Conservation (phyloP, 2,888 invertebrate species). For the Eilema caniola region DNA sequence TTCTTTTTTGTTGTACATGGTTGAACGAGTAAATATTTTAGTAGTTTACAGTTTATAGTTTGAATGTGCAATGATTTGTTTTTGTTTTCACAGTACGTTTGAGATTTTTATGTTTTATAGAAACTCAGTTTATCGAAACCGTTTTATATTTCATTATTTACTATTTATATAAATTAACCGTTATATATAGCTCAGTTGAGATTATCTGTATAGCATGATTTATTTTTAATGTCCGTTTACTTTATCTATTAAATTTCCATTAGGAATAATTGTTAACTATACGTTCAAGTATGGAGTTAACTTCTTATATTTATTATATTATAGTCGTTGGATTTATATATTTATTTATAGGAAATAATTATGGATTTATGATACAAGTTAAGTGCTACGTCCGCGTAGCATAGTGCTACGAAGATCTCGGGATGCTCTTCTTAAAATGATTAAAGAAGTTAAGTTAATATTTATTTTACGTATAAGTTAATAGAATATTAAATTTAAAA, state of each 20-base stretch:
- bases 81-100: not conserved
- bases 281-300: not conserved
- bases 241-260: not conserved
- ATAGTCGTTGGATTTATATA: not conserved
- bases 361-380: not conserved
- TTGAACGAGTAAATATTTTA: constrained; percentile 18
- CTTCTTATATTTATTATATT: not conserved
- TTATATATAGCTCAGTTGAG: not conserved
- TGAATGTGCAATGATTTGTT: constrained; percentile 5
- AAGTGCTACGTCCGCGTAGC: constrained; percentile 25
- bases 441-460: not conserved
- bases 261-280: not conserved
- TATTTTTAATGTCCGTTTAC: not conserved
- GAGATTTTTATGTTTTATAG: not conserved
- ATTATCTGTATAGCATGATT: not conserved
- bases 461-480: not conserved
- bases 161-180: too few species aligned
- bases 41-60: not conserved
- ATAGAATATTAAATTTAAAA: constrained; percentile 22
- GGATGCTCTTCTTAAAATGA: not conserved
- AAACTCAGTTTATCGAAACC: not conserved
- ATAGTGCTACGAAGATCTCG: constrained; percentile 13
- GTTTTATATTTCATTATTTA: not conserved
- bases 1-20: constrained; percentile 25
- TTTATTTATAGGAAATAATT: not conserved